Percentiles rank a stretch among this genome's conserved stretches.
phyloP scores from a whole-genome alignment of 2,888 invertebrate genomes.

The Melikaiella ostensackeni region DNA sequence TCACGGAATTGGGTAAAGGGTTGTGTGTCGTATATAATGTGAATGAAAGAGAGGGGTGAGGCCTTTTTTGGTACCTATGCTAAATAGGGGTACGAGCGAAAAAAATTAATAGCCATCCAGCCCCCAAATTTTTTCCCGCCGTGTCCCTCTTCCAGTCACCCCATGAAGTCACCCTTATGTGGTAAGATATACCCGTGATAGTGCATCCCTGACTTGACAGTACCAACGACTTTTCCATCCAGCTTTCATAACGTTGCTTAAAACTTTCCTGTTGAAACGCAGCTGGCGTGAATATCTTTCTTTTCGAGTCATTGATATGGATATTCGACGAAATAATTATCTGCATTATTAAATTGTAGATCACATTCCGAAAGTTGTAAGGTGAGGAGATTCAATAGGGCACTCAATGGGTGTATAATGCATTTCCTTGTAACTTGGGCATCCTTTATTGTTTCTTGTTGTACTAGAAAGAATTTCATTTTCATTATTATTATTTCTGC shows the following conservation, averaged over 20 bases:
- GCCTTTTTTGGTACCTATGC: constrained; percentile 67
- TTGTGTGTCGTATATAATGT: constrained; percentile 45
- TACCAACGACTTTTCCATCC: constrained; percentile 56
- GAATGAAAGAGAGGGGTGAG: constrained; percentile 41
- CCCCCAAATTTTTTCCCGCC: constrained; percentile 60
- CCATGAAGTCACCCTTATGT: constrained; percentile 54
- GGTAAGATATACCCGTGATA: constrained; percentile 63
- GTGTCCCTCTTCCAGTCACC: constrained; percentile 33
- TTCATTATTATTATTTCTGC: background rate
- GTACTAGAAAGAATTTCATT: background rate
- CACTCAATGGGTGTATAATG: background rate
- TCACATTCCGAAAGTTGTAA: constrained; percentile 8
- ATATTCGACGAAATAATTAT: constrained; percentile 38
- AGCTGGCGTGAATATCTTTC: constrained; percentile 33
- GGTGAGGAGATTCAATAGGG: background rate
- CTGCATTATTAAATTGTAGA: constrained; percentile 21
- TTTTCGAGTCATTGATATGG: constrained; percentile 35
- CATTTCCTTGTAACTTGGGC: background rate
- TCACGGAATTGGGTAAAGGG: constrained; percentile 63
- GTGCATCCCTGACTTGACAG: constrained; percentile 52
- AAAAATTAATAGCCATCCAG: constrained; percentile 75
- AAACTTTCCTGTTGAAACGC: constrained; percentile 11
- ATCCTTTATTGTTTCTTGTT: constrained; percentile 4
- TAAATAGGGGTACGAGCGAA: constrained; percentile 73
- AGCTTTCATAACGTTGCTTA: constrained; percentile 16